A percentile compares a stretch with the other conserved stretches of the same genome.
Evolutionary conservation across 92 coral and sea anemone genomes (phyloP).

Genomic region (Actinostola sp.): DNA sequence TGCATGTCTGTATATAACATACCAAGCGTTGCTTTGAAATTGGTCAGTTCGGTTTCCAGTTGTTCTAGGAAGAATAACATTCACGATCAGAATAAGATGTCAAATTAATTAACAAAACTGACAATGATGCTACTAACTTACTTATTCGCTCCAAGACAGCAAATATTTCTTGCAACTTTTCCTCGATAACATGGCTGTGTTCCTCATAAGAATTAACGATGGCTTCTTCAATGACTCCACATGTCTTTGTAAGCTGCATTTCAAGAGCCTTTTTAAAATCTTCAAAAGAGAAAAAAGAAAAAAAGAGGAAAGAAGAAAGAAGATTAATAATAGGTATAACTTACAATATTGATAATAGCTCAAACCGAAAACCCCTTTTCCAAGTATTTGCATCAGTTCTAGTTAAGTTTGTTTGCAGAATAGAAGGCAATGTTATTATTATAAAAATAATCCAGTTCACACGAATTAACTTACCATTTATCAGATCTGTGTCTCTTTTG

Average conservation of each 20-base stretch:
- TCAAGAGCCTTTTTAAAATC: conserved; percentile 89
- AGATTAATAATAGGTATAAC: no score
- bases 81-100: not conserved
- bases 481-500: conserved; percentile 88
- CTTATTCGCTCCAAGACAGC: conserved; percentile 93
- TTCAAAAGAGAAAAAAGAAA: conserved; percentile 6
- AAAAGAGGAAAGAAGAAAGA: not conserved
- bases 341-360: no score
- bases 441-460: no score
- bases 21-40: conserved; percentile 92
- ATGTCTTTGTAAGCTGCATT: conserved; percentile 72
- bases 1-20: conserved; percentile 85
- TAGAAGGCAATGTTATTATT: no score
- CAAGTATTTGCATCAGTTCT: no score
- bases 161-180: conserved; percentile 89
- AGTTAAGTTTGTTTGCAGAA: no score
- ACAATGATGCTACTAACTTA: conserved; percentile 33
- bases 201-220: conserved; percentile 82
- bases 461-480: conserved; percentile 52
- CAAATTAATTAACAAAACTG: not conserved
- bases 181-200: conserved; percentile 86
- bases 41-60: conserved; percentile 86
- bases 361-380: no score
- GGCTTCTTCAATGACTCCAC: conserved; percentile 89
- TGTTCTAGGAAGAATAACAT: conserved; percentile 53